phyloP scores from a whole-genome alignment of 2,113 vertebrate genomes.

The Pitta sordida region DNA sequence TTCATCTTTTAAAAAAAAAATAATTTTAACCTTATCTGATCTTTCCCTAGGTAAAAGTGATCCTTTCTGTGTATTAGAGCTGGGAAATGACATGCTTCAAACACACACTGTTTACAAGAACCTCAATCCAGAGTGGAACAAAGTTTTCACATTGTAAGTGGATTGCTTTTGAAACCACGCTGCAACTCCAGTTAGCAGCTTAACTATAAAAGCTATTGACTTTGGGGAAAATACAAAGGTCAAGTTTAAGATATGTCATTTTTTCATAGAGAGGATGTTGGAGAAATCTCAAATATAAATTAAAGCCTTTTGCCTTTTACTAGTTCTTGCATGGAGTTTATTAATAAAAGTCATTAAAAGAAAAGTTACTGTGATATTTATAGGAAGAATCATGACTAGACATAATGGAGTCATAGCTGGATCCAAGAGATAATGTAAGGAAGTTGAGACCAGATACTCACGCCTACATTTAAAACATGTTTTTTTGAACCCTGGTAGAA shows the following conservation, averaged over 20 bases:
- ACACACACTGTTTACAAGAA: constrained; percentile 91
- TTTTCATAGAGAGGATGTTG: constrained; percentile 17
- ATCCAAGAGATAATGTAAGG: constrained; percentile 45
- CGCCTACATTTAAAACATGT: not conserved
- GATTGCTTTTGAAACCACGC: constrained; percentile 1
- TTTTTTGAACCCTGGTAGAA: not conserved
- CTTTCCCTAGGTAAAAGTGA: constrained; percentile 87
- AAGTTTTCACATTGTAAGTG: constrained; percentile 92
- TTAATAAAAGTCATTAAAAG: constrained; percentile 65
- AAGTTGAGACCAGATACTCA: constrained; percentile 2
- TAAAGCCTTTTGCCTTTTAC: constrained; percentile 52
- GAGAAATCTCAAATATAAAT: constrained; percentile 44
- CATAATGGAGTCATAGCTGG: constrained; percentile 50
- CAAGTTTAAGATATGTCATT: constrained; percentile 16
- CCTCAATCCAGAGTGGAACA: constrained; percentile 94
- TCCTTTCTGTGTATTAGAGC: constrained; percentile 88
- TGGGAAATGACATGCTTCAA: constrained; percentile 90
- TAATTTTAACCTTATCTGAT: not conserved
- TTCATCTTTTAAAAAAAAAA: not conserved
- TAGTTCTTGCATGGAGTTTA: constrained; percentile 40
- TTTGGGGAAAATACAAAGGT: constrained; percentile 31
- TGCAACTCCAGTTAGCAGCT: not conserved
- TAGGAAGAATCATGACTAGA: constrained; percentile 57
- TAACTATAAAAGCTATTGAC: not conserved
- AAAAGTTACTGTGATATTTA: constrained; percentile 60